Percentiles rank a stretch among this genome's conserved stretches.
Evolutionary conservation across 2,888 invertebrate species (phyloP).

Genomic region (Acrocyrtus sp.): DNA sequence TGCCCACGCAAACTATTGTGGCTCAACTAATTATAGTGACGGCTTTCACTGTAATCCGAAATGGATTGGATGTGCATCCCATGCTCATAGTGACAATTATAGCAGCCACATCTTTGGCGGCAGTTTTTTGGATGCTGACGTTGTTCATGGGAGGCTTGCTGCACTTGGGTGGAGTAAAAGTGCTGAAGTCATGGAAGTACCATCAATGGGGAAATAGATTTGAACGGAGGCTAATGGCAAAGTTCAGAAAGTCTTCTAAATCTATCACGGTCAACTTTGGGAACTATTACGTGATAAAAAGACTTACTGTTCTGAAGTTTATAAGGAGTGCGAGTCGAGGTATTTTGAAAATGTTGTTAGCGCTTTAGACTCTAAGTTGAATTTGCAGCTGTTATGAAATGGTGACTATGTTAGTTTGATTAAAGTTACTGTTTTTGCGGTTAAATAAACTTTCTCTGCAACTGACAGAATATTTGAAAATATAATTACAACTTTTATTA

Average conservation of each 20-base stretch:
- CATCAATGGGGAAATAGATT: neutral
- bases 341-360: conserved; percentile 11
- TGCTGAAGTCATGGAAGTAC: conserved; percentile 17
- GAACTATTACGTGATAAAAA: conserved; percentile 9
- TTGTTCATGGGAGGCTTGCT: conserved; percentile 19
- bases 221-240: neutral
- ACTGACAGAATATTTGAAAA: too few species aligned
- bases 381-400: too few species aligned
- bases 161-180: neutral
- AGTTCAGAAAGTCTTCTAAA: conserved; percentile 5
- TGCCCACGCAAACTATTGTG: conserved; percentile 11
- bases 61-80: neutral
- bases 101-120: neutral
- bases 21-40: neutral
- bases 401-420: too few species aligned
- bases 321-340: neutral
- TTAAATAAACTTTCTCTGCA: too few species aligned
- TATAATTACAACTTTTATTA: too few species aligned
- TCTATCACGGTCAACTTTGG: conserved; percentile 16
- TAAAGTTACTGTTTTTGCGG: too few species aligned
- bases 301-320: conserved; percentile 1
- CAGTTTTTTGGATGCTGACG: conserved; percentile 11
- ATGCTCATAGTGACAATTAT: neutral
- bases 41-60: neutral
- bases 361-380: too few species aligned